Conservation (phyloP, 2,888 invertebrate genomes). For the Platycheirus rosarum region DNA sequence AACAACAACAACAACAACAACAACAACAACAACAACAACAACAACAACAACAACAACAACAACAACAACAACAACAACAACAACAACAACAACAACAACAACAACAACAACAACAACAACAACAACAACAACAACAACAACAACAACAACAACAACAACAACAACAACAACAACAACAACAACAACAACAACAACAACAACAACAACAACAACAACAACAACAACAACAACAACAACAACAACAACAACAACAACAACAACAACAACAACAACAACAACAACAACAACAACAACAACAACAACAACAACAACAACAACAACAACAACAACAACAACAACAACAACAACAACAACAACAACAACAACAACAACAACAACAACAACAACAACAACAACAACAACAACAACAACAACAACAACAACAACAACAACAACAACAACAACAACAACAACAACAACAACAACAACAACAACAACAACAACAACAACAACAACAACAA, state of each 20-base stretch:
- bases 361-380: not conserved
- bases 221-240: not conserved
- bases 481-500: not conserved
- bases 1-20: not conserved
- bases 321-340: not conserved
- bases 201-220: not conserved
- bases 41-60: not conserved
- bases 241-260: not conserved
- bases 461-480: not conserved
- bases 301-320: not conserved
- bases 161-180: slow-evolving; percentile 1
- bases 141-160: not conserved
- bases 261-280: not conserved
- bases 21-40: not conserved
- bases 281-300: not conserved
- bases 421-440: not conserved
- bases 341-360: not conserved
- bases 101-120: not conserved
- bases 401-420: not conserved
- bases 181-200: not conserved
- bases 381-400: not conserved
- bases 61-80: not conserved
- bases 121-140: slow-evolving; percentile 1
- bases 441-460: not conserved
- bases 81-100: not conserved